Conservation (phyloP, 1,140 invertebrate species). For the Orius insidiosus region DNA sequence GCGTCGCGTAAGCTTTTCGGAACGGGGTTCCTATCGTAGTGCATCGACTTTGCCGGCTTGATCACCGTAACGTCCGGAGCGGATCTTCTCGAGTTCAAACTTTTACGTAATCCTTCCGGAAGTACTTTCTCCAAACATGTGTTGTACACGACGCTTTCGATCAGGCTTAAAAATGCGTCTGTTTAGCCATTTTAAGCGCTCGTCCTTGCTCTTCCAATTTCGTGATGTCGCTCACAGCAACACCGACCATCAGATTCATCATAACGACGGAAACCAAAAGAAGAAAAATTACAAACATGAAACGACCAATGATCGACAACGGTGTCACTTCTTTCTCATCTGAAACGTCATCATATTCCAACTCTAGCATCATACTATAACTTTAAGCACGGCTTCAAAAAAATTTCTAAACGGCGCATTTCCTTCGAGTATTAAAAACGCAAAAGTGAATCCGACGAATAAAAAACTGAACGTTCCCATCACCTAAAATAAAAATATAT, state of each 20-base stretch:
- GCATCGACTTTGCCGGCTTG: conserved; percentile 6
- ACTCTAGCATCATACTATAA: conserved; percentile 41
- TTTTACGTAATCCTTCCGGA: not conserved
- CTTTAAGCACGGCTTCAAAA: conserved; percentile 30
- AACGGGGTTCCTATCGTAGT: not conserved
- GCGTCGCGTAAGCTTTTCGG: conserved; percentile 9
- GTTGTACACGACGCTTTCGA: conserved; percentile 19
- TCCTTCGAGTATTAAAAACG: conserved; percentile 31
- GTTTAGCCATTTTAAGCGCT: conserved; percentile 17
- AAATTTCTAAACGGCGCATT: conserved; percentile 27
- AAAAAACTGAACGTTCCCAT: conserved; percentile 32
- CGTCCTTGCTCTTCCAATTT: conserved; percentile 18
- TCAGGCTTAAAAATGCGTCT: conserved; percentile 19
- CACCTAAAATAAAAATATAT: conserved; percentile 22
- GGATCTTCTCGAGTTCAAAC: conserved; percentile 9
- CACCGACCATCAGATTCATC: conserved; percentile 29
- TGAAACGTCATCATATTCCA: conserved; percentile 31
- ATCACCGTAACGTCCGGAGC: not conserved
- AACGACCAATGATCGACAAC: conserved; percentile 21
- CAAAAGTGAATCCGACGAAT: conserved; percentile 35
- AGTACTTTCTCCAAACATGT: conserved; percentile 5
- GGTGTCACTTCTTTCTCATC: conserved; percentile 5
- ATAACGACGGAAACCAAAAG: conserved; percentile 27
- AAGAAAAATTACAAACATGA: conserved; percentile 23
- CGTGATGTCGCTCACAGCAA: conserved; percentile 29